Conservation (phyloP, 2,113 vertebrate genomes). For the Phodopus roborovskii region DNA sequence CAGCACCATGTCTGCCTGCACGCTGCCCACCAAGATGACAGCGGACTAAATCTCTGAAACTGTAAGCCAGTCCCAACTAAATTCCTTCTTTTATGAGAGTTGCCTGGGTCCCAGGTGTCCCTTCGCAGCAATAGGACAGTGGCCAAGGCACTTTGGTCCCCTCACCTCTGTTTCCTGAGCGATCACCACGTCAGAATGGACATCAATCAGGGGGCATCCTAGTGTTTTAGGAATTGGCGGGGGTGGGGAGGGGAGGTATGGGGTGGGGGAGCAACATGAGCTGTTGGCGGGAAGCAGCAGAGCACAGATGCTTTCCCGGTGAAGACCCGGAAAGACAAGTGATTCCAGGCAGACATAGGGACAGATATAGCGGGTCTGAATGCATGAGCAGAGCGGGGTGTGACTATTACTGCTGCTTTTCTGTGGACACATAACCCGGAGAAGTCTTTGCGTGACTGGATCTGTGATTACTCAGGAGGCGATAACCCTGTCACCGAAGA, state of each 20-base stretch:
- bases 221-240: not conserved
- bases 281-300: not conserved
- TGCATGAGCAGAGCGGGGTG: rapidly evolving
- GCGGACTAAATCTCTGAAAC: not conserved
- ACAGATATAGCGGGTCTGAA: not conserved
- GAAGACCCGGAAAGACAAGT: not conserved
- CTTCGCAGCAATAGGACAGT: not conserved
- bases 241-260: no score
- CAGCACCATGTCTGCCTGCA: not conserved
- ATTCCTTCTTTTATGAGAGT: not conserved
- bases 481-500: not conserved
- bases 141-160: not conserved
- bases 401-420: rapidly evolving
- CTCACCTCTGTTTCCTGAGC: rapidly evolving
- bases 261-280: no score
- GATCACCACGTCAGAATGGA: not conserved
- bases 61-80: not conserved
- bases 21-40: not conserved
- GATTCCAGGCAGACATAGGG: not conserved
- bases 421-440: not conserved
- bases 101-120: not conserved
- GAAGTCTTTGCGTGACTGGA: not conserved
- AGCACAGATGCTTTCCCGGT: not conserved
- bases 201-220: not conserved
- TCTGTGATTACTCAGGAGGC: not conserved